Percentiles rank a stretch among this genome's conserved stretches.
Conservation (phyloP, 2,113 vertebrate species). For the Plestiodon gilberti region DNA sequence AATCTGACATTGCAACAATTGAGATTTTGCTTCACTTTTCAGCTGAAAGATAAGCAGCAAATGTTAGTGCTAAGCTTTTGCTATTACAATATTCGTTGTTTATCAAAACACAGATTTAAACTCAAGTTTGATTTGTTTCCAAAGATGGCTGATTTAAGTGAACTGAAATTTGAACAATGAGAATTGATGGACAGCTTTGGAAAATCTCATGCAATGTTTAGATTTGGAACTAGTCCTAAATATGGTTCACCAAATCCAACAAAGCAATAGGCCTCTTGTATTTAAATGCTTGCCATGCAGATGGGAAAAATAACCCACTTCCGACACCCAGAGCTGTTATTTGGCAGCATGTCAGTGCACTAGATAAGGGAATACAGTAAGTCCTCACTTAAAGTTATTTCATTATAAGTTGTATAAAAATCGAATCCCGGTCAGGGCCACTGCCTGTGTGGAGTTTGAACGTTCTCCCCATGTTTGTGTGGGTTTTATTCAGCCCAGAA, state of each 20-base stretch:
- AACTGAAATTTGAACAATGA: neutral
- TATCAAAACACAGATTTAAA: neutral
- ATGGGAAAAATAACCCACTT: neutral
- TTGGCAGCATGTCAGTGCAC: neutral
- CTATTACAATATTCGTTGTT: neutral
- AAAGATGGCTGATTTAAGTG: neutral
- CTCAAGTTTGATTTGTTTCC: neutral
- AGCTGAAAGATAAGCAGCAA: neutral
- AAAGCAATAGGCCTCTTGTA: neutral
- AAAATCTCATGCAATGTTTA: neutral
- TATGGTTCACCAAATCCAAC: neutral
- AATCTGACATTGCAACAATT: neutral
- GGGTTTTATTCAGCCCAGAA: too few relatives aligned
- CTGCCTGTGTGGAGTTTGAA: too few relatives aligned
- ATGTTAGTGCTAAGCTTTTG: neutral
- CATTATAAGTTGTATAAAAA: too few relatives aligned
- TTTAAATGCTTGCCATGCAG: neutral
- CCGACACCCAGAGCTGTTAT: neutral
- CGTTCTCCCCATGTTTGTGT: too few relatives aligned
- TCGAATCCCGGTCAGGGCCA: too few relatives aligned
- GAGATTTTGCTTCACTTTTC: neutral
- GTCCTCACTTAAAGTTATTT: too few relatives aligned
- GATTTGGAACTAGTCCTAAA: neutral
- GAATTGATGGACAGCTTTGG: neutral
- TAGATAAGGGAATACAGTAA: too few relatives aligned